phyloP scores from a whole-genome alignment of 1,140 invertebrate species.

The Sinonovacula constricta region DNA sequence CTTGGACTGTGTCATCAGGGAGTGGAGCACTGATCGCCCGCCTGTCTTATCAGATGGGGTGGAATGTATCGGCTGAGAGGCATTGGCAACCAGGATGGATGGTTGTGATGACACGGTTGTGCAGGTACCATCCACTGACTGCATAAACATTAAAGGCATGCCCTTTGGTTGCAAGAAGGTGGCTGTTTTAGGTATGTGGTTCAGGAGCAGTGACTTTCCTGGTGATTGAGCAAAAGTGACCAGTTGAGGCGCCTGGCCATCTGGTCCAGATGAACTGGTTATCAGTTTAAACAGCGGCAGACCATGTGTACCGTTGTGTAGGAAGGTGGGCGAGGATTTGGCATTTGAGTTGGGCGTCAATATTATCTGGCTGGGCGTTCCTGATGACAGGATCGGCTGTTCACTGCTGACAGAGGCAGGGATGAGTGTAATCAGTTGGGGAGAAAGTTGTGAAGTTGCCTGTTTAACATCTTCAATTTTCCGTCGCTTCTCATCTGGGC shows the following conservation, averaged over 20 bases:
- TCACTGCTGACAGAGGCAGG: constrained; percentile 4
- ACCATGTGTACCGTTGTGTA: constrained; percentile 31
- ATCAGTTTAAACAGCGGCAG: constrained; percentile 40
- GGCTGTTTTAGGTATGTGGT: constrained; percentile 8
- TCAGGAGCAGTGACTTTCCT: constrained; percentile 9
- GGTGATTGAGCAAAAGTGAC: constrained; percentile 38
- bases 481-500: constrained; percentile 35
- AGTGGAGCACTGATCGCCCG: neutral
- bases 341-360: neutral
- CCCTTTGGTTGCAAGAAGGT: constrained; percentile 19
- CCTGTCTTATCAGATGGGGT: too few species aligned
- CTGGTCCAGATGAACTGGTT: constrained; percentile 14
- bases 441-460: neutral
- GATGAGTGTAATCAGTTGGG: constrained; percentile 18
- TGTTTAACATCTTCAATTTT: neutral
- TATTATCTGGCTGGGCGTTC: constrained; percentile 9
- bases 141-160: constrained; percentile 21
- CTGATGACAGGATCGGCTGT: constrained; percentile 19
- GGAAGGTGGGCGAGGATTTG: constrained; percentile 14
- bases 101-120: neutral
- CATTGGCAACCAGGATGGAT: neutral
- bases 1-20: constrained; percentile 2
- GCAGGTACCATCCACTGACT: neutral
- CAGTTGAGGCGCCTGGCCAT: constrained; percentile 28
- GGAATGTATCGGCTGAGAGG: neutral